Percentiles rank a stretch among this genome's conserved stretches.
Evolutionary conservation across 1,140 invertebrate species (phyloP).

Genomic region (Berghia stephanieae): DNA sequence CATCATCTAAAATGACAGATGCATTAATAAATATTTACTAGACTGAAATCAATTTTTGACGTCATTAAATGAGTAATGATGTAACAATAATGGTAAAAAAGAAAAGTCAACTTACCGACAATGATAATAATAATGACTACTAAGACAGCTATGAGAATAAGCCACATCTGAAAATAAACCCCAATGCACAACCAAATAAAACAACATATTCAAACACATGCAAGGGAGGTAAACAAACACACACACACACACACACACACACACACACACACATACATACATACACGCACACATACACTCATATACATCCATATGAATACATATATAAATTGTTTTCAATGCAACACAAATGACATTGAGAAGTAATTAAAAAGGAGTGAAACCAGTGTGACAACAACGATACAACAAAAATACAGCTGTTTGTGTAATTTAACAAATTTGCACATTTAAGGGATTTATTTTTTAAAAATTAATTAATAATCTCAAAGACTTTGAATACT

Average conservation of each 20-base stretch:
- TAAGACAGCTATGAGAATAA: slow-evolving; percentile 25
- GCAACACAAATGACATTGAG: not conserved
- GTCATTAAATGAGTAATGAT: too few species aligned
- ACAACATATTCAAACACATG: not conserved
- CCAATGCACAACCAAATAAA: not conserved
- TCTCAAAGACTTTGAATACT: too few species aligned
- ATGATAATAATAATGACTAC: slow-evolving; percentile 31
- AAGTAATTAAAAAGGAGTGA: not conserved
- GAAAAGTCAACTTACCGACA: slow-evolving; percentile 24
- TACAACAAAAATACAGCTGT: too few species aligned
- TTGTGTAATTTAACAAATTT: too few species aligned
- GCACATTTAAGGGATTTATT: too few species aligned
- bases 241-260: not conserved
- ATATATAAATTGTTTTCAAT: not conserved
- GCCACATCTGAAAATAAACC: slow-evolving; percentile 12
- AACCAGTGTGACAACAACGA: too few species aligned
- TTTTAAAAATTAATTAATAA: too few species aligned
- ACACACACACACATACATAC: not conserved
- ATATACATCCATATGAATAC: not conserved
- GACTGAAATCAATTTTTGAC: too few species aligned
- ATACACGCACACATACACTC: slow-evolving; percentile 2
- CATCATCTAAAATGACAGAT: too few species aligned
- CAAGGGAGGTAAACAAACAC: not conserved
- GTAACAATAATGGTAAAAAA: not conserved
- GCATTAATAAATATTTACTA: too few species aligned